phyloP scores from a whole-genome alignment of 2,113 vertebrate species.

The Cyprinus carpio region DNA sequence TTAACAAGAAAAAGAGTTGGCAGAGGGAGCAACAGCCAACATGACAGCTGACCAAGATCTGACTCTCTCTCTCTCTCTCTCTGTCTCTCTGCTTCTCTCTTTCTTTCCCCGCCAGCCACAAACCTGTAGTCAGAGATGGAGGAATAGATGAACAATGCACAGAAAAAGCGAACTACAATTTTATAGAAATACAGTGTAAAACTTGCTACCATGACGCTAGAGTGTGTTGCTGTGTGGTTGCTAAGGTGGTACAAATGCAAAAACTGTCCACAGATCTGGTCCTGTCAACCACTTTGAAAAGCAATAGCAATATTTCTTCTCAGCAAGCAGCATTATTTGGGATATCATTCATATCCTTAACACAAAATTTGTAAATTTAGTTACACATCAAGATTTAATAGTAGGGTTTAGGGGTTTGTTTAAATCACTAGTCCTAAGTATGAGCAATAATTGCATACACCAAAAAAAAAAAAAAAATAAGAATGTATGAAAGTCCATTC shows the following conservation, averaged over 20 bases:
- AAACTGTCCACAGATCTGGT: too few species aligned
- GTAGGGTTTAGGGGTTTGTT: not conserved
- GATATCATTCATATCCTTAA: not conserved
- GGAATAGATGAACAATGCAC: not conserved
- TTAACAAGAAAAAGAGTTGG: constrained; percentile 1
- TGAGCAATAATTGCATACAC: not conserved
- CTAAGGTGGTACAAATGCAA: too few species aligned
- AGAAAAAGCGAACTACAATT: not conserved
- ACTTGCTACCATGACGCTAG: not conserved
- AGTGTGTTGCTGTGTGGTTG: not conserved
- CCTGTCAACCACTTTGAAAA: not conserved
- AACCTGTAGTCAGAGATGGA: not conserved
- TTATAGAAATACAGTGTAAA: not conserved
- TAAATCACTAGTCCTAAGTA: not conserved
- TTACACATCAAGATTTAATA: not conserved
- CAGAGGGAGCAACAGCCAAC: not conserved
- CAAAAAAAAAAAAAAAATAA: not conserved
- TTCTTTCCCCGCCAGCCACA: not conserved
- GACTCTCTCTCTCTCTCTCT: not conserved
- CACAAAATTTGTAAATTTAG: not conserved
- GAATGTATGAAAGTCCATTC: not conserved
- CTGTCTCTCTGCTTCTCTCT: not conserved
- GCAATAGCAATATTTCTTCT: not conserved
- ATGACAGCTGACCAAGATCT: constrained; percentile 23
- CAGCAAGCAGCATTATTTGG: not conserved